Evolutionary conservation across 2,113 vertebrate genomes (phyloP).

Genomic region (Rhynchomys soricoides): DNA sequence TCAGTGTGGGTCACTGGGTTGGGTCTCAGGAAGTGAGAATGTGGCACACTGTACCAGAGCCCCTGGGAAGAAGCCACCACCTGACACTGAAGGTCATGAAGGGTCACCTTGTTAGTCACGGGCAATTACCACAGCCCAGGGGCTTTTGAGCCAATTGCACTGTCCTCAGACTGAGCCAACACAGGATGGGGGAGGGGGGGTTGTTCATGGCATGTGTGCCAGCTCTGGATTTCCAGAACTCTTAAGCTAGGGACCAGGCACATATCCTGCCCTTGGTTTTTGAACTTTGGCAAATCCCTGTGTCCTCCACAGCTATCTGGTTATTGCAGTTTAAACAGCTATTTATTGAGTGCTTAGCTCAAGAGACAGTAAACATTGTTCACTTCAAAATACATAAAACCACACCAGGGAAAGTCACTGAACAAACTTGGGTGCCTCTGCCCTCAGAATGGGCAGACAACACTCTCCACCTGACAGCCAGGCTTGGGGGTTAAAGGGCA

Average conservation of each 20-base stretch:
- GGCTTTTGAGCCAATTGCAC: neutral
- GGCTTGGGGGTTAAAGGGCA: neutral
- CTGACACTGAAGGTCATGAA: neutral
- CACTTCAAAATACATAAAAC: constrained; percentile 9
- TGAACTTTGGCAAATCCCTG: neutral
- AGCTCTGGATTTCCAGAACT: accelerated
- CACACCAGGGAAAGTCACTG: neutral
- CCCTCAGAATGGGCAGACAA: neutral
- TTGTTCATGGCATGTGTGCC: accelerated
- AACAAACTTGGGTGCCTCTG: neutral
- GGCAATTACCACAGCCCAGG: neutral
- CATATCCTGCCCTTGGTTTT: too few relatives aligned
- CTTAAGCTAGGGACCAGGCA: neutral
- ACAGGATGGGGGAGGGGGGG: accelerated
- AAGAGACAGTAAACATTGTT: constrained; percentile 43
- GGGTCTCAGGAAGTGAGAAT: neutral
- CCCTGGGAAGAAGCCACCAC: neutral
- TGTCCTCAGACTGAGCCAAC: neutral
- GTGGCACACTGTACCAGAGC: neutral
- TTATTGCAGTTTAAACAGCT: constrained; percentile 16
- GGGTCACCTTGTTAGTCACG: neutral
- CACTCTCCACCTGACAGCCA: neutral
- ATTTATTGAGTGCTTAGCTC: constrained; percentile 16
- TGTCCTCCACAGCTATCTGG: neutral
- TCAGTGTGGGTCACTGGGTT: neutral